Conservation (phyloP, 2,113 vertebrate species). For the Lanius collurio region DNA sequence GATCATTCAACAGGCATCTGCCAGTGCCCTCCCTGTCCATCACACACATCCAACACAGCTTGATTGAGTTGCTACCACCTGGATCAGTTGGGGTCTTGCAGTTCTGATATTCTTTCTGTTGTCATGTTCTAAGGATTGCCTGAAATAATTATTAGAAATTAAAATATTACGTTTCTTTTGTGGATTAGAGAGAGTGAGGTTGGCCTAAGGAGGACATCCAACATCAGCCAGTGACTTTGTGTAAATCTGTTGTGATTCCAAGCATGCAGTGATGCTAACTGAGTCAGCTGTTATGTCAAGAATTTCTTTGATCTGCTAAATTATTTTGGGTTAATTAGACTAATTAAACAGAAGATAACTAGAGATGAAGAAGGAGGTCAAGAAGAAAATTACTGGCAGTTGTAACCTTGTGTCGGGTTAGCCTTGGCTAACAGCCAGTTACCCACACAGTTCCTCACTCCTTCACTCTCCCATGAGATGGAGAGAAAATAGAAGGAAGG, state of each 20-base stretch:
- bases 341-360: constrained; percentile 14
- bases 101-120: not conserved
- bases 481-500: not conserved
- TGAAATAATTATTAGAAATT: not conserved
- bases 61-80: not conserved
- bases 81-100: not conserved
- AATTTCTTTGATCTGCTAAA: not conserved
- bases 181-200: not conserved
- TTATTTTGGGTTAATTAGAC: constrained; percentile 1
- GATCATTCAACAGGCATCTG: not conserved
- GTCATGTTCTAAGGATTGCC: not conserved
- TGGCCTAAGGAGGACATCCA: not conserved
- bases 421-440: not conserved
- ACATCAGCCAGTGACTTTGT: not conserved
- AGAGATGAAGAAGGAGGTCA: not conserved
- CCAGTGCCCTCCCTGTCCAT: not conserved
- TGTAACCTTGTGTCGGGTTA: not conserved
- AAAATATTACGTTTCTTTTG: not conserved
- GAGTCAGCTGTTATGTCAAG: not conserved
- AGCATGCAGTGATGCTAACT: not conserved
- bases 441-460: not conserved
- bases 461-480: not conserved
- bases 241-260: not conserved
- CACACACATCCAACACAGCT: not conserved
- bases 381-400: not conserved